A percentile compares a stretch with the other conserved stretches of the same genome.
Evolutionary conservation across 2,113 vertebrate species (phyloP).

Genomic region (Callaeas wilsoni): DNA sequence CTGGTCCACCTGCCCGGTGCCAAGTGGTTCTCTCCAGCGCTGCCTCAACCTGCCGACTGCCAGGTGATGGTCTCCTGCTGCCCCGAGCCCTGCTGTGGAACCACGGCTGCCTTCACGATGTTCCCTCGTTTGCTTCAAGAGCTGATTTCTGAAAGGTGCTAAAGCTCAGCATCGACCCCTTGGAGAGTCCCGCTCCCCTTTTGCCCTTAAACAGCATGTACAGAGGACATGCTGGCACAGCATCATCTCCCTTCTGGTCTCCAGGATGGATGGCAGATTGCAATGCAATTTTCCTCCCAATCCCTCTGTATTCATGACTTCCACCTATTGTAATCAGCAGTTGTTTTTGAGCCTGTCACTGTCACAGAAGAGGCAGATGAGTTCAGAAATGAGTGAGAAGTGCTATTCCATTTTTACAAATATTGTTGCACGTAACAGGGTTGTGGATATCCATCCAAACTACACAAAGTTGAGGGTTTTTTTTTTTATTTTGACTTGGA

Average conservation of each 20-base stretch:
- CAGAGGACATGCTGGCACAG: background rate
- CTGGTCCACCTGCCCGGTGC: conserved; percentile 55
- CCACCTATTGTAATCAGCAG: background rate
- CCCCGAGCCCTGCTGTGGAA: background rate
- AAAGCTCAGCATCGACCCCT: background rate
- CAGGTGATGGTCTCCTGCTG: conserved; percentile 57
- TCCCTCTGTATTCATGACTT: background rate
- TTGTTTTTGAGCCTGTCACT: background rate
- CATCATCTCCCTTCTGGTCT: background rate
- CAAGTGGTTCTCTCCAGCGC: conserved; percentile 43
- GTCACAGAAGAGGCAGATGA: background rate
- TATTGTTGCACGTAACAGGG: background rate
- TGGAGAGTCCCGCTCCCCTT: background rate
- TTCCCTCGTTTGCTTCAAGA: background rate
- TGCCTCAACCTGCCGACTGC: conserved; percentile 12
- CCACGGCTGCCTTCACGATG: background rate
- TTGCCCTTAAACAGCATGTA: background rate
- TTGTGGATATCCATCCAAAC: background rate
- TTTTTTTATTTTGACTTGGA: background rate
- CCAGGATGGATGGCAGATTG: conserved; percentile 1
- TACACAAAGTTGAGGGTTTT: background rate
- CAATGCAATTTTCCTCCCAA: background rate
- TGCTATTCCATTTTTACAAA: background rate
- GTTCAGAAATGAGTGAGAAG: background rate
- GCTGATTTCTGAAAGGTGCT: background rate